Conservation (phyloP, 1,140 invertebrate genomes). For the Berghia stephanieae region DNA sequence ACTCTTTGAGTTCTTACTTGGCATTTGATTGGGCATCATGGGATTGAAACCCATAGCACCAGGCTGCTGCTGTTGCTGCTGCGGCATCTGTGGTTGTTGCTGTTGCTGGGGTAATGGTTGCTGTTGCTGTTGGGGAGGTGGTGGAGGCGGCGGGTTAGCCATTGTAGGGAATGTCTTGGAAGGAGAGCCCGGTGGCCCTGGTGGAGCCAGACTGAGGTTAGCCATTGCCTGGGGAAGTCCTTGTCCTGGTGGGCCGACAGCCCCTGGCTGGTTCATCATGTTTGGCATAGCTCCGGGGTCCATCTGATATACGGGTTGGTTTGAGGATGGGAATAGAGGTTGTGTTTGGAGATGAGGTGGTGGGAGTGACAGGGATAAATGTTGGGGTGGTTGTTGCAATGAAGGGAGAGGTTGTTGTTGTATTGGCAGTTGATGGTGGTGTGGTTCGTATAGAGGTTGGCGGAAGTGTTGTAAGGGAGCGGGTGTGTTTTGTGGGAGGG, state of each 20-base stretch:
- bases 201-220: slow-evolving; percentile 12
- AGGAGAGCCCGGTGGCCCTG: slow-evolving; percentile 23
- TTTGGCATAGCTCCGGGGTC: slow-evolving; percentile 14
- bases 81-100: too few species aligned
- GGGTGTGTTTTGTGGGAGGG: too few species aligned
- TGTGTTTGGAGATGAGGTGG: too few species aligned
- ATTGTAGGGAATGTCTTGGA: slow-evolving; percentile 23
- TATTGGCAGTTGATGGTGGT: too few species aligned
- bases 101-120: slow-evolving; percentile 33
- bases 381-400: too few species aligned
- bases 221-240: slow-evolving; percentile 27
- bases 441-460: too few species aligned
- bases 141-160: slow-evolving; percentile 29
- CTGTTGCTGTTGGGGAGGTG: too few species aligned
- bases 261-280: slow-evolving; percentile 15
- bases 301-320: too few species aligned
- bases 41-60: slow-evolving; percentile 22
- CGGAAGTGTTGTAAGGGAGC: too few species aligned
- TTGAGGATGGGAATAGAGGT: too few species aligned
- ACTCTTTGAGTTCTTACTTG: background rate
- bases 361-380: too few species aligned
- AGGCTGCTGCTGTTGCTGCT: slow-evolving; percentile 30
- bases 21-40: slow-evolving; percentile 26
- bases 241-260: slow-evolving; percentile 26
- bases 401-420: too few species aligned